These are phyloP conservation scores for Cricetomys ansorgei DNA, from an alignment of 2,113 vertebrate species.

Conservation along the genomic window DNA sequence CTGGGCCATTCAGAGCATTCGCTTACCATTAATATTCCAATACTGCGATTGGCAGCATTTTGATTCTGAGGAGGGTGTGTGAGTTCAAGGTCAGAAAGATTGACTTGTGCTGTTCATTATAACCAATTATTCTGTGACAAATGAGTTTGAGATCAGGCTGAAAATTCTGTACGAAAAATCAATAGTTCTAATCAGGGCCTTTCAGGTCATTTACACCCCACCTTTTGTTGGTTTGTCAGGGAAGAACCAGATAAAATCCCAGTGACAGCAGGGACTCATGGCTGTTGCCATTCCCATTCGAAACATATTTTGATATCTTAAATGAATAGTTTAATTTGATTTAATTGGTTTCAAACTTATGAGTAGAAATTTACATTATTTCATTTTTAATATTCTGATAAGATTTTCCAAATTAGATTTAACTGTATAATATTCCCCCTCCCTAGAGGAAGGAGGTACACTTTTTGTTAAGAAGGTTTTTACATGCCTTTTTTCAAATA, in stretches of 20 bases:
- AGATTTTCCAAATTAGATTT: conserved; percentile 77
- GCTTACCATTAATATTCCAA: conserved; percentile 88
- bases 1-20: conserved; percentile 83
- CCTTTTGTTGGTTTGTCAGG: conserved; percentile 91
- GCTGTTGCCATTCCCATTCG: conserved; percentile 80
- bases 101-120: conserved; percentile 91
- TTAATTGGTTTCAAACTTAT: conserved; percentile 88
- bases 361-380: conserved; percentile 80
- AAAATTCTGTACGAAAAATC: conserved; percentile 93
- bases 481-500: conserved; percentile 67
- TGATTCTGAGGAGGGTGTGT: conserved; percentile 88
- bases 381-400: conserved; percentile 80
- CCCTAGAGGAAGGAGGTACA: conserved; percentile 54
- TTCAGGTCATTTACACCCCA: conserved; percentile 89
- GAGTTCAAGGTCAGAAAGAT: conserved; percentile 93
- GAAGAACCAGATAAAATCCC: conserved; percentile 89
- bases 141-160: conserved; percentile 90
- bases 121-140: conserved; percentile 92
- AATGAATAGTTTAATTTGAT: conserved; percentile 88
- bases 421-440: background rate
- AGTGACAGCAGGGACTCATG: conserved; percentile 81
- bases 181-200: conserved; percentile 92
- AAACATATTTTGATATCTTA: conserved; percentile 86
- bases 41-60: conserved; percentile 86
- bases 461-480: conserved; percentile 51